A percentile compares a stretch with the other conserved stretches of the same genome.
These are phyloP conservation scores for Eclectus roratus DNA, from an alignment of 2,113 vertebrate genomes.

Conservation along the genomic window DNA sequence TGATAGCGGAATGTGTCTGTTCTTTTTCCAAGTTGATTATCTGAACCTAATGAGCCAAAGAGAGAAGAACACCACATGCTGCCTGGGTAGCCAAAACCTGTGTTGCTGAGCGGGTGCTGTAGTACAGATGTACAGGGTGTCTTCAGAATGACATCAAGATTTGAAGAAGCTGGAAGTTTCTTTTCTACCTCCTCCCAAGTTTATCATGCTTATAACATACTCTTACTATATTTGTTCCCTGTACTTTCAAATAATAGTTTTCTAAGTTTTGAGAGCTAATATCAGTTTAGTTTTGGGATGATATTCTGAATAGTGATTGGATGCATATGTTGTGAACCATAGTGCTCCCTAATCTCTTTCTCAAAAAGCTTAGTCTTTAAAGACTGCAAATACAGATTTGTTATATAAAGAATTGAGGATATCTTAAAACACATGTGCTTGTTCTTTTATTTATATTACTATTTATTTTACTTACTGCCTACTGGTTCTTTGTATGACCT, in stretches of 20 bases:
- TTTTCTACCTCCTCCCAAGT: not conserved
- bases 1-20: not conserved
- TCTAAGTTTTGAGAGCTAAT: not conserved
- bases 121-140: not conserved
- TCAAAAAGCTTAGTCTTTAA: not conserved
- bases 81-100: not conserved
- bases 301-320: not conserved
- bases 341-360: not conserved
- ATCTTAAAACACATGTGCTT: not conserved
- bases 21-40: conserved; percentile 20
- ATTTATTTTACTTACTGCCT: not conserved
- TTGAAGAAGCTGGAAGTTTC: not conserved
- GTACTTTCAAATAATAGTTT: not conserved
- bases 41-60: conserved; percentile 3
- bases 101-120: not conserved
- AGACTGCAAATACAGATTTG: not conserved
- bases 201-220: not conserved
- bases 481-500: not conserved
- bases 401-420: not conserved
- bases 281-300: not conserved
- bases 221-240: not conserved
- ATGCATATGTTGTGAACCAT: not conserved
- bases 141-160: not conserved
- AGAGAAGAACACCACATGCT: not conserved
- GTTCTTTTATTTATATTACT: not conserved